Base-by-base conservation (phyloP, 37 sponge, comb jelly and placozoan species). In the Crambe crambe region DNA sequence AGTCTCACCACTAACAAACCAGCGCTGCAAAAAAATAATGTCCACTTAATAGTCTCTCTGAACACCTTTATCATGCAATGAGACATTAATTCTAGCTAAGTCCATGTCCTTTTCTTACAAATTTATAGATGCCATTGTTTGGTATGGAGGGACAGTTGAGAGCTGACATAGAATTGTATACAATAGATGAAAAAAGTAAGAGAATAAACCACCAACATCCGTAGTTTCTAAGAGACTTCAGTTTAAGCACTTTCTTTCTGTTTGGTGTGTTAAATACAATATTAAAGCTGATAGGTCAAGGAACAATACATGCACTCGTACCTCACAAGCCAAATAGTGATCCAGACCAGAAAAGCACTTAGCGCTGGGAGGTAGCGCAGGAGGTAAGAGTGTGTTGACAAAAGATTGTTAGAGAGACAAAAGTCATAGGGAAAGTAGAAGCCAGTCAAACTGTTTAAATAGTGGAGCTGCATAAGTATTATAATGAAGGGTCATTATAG, bases 381-480 rank as follows among this genome's bases (percentile, higher is more conserved):
- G 39, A 65, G 42, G 66, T 85, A 88, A 17, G 89, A 75, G 56
- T 75, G 77, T 12, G 81, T 67, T 21, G 89, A 43, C 37, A 72
- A 80, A 72, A 85, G 78, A 22, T 78, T 77, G 37, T 42, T 41
- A 63, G 78, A 88, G 42, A 92, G 77, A 77, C 93, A 92, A 59
- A 92, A 92, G 79, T 92, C 93, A 64, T 92, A 92, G 67, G 85
- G 73, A 41, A 92, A 88, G 70, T 92, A 92, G 58, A 92, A 73
- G 54, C 89, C 65, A 0, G 80, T 38, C 0, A 29, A 76, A 88
- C 93, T 92, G 78, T 63, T 56, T 10, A 92, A 21, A 64, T 82
- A 92, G 75, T 70, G 71, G 39, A 88, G 70, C 93, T 92, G 78
- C 26, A 47, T 15, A 42, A 17, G 32, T 0, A 74, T 56, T 2